phyloP scores from a whole-genome alignment of 2,113 vertebrate species.

The Melanocharis versteri region DNA sequence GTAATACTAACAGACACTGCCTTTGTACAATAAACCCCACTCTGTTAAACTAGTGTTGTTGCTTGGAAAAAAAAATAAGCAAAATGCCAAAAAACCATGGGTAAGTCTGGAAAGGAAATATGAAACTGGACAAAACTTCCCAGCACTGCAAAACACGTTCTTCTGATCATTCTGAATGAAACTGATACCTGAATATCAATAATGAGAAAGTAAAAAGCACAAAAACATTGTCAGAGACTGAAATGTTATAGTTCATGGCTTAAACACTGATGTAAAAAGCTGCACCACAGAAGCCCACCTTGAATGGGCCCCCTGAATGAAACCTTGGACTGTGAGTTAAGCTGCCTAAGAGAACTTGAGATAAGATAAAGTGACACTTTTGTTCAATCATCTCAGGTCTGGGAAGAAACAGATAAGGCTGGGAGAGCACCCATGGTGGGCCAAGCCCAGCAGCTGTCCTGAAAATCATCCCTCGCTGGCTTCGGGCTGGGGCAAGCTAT shows the following conservation, averaged over 20 bases:
- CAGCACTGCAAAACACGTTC: neutral
- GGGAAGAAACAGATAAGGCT: neutral
- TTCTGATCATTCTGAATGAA: neutral
- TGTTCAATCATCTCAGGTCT: neutral
- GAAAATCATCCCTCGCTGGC: neutral
- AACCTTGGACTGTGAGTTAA: neutral
- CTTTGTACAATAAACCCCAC: fast-evolving
- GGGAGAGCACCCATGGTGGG: neutral
- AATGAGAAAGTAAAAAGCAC: neutral
- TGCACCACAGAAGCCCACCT: neutral
- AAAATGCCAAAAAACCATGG: neutral
- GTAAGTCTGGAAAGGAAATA: neutral
- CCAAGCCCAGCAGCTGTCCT: neutral
- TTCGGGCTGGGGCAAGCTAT: neutral
- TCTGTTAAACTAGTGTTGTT: neutral
- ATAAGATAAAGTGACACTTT: neutral
- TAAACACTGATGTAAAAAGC: neutral
- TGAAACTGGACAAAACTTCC: neutral
- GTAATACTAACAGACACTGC: neutral
- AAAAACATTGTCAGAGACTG: neutral
- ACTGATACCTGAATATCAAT: neutral
- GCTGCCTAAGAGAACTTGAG: fast-evolving
- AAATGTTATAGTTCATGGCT: too few relatives aligned
- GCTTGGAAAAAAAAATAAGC: neutral
- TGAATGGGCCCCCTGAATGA: neutral